Evolutionary conservation across 1,140 invertebrate genomes (phyloP).

Genomic region (Agraylea sexmaculata): DNA sequence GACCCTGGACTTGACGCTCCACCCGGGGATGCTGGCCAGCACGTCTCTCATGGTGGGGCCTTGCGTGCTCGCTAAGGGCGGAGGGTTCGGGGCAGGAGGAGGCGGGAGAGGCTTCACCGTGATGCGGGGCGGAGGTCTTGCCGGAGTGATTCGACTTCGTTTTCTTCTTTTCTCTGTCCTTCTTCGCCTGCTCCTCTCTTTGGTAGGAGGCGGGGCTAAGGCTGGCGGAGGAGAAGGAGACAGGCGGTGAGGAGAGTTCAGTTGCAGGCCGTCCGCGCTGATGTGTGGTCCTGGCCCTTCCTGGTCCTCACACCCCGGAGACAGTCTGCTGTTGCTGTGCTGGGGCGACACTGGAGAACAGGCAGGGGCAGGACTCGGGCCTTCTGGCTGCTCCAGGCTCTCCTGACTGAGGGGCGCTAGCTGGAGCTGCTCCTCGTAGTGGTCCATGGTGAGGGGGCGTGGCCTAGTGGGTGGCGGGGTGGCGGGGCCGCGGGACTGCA

Average conservation of each 20-base stretch:
- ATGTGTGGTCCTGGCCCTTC: not conserved
- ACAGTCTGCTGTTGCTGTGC: too few species aligned
- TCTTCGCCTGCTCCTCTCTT: not conserved
- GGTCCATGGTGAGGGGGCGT: not conserved
- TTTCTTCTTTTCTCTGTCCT: constrained; percentile 65
- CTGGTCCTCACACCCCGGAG: constrained; percentile 2
- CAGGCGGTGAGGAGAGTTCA: constrained; percentile 4
- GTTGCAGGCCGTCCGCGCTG: not conserved
- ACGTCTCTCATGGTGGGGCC: constrained; percentile 76
- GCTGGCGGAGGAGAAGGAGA: too few species aligned
- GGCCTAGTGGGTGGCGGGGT: not conserved
- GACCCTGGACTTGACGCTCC: constrained; percentile 69
- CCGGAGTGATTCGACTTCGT: constrained; percentile 59
- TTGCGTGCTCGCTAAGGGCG: constrained; percentile 37
- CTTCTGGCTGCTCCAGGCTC: too few species aligned
- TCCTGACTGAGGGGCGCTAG: too few species aligned
- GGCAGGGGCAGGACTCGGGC: too few species aligned
- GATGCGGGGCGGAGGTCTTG: constrained; percentile 51
- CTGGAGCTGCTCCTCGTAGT: too few species aligned
- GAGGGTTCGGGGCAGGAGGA: constrained; percentile 38
- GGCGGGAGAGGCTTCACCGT: constrained; percentile 58
- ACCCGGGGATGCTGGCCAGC: constrained; percentile 79
- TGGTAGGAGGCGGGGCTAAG: not conserved
- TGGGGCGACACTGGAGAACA: too few species aligned
- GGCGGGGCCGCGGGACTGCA: not conserved